phyloP scores from a whole-genome alignment of 2,888 invertebrate species.

The Heliconius sara region DNA sequence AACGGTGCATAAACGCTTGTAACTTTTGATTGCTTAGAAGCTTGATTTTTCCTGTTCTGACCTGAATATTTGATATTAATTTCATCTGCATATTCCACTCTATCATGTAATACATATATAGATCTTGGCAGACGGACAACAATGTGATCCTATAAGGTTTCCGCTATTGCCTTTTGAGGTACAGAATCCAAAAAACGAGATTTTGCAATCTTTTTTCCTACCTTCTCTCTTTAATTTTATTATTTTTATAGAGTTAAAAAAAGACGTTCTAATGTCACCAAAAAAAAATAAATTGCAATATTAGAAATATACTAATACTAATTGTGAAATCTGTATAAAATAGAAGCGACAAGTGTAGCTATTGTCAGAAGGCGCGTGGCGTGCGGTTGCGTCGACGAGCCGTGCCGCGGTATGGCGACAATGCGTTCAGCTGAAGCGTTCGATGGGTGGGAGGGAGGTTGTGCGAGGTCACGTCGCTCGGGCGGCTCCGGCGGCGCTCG shows the following conservation, averaged over 20 bases:
- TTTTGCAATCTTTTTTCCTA: too few species aligned
- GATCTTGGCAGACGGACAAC: too few species aligned
- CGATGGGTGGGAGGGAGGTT: conserved; percentile 72
- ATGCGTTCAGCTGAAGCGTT: conserved; percentile 74
- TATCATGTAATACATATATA: too few species aligned
- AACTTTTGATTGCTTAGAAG: too few species aligned
- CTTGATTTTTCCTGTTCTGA: too few species aligned
- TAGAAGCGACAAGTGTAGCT: neutral
- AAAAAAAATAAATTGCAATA: neutral
- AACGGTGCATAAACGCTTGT: neutral
- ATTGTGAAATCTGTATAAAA: conserved; percentile 14
- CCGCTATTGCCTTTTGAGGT: too few species aligned
- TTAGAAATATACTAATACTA: conserved; percentile 11
- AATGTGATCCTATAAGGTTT: too few species aligned
- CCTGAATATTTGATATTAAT: too few species aligned
- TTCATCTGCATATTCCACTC: too few species aligned
- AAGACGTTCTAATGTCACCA: neutral
- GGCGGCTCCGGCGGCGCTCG: conserved; percentile 66
- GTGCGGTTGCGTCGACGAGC: conserved; percentile 7
- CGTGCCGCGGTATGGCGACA: conserved; percentile 60
- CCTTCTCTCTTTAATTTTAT: too few species aligned
- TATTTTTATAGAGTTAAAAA: too few species aligned
- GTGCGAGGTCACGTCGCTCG: conserved; percentile 77
- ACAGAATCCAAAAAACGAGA: too few species aligned
- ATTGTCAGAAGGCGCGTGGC: neutral